phyloP scores from a whole-genome alignment of 2,797 vertebrate genomes.

The Taenioides sp. region DNA sequence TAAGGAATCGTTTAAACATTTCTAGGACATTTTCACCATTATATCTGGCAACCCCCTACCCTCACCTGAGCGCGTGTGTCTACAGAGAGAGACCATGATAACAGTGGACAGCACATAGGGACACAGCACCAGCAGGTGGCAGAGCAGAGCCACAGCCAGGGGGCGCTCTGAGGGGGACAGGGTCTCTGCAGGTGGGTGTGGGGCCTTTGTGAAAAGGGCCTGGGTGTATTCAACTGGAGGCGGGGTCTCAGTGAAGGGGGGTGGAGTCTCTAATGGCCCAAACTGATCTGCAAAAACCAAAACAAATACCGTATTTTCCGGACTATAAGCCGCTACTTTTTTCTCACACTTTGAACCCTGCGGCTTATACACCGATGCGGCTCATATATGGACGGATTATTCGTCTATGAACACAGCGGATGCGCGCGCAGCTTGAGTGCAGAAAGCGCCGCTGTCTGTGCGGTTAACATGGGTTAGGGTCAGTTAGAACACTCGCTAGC shows the following conservation, averaged over 20 bases:
- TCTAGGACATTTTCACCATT: neutral
- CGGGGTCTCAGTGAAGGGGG: neutral
- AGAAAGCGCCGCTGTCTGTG: too few relatives aligned
- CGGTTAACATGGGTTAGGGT: too few relatives aligned
- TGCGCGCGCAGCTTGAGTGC: too few relatives aligned
- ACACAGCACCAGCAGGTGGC: constrained; percentile 6
- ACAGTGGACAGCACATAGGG: constrained; percentile 9
- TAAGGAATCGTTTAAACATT: too few relatives aligned
- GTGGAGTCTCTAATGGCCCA: neutral
- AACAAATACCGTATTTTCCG: neutral
- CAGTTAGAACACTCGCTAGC: too few relatives aligned
- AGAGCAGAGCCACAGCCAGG: neutral
- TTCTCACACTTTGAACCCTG: too few relatives aligned
- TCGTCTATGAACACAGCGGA: too few relatives aligned
- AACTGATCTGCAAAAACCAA: neutral
- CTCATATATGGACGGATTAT: too few relatives aligned
- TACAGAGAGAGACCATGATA: neutral
- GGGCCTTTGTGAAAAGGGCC: neutral
- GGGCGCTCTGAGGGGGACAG: neutral
- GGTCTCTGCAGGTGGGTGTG: neutral
- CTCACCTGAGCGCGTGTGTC: neutral
- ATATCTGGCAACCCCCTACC: neutral
- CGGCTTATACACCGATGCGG: too few relatives aligned
- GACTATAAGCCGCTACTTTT: too few relatives aligned
- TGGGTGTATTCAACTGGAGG: neutral